Base-by-base conservation (phyloP, 1,140 invertebrate genomes). In the Lasioglossum baleicum region DNA sequence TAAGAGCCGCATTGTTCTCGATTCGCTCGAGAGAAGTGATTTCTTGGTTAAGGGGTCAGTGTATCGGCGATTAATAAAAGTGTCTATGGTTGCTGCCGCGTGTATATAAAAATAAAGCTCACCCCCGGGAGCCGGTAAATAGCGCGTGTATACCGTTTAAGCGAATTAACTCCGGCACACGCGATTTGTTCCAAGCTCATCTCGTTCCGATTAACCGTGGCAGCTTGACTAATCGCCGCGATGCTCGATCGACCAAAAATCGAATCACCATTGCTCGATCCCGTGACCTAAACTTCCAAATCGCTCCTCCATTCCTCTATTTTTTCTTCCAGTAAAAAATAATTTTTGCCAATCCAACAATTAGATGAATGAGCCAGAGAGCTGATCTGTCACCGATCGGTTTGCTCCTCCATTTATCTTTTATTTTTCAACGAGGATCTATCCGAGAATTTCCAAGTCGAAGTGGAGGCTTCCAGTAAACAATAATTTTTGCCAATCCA, bases 1-100 rank as follows among this genome's bases (percentile, higher is more conserved):
- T 64, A 53, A 79, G 40, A 73, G 35, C 35, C 40, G 51, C 13
- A 48, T 22, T 58, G 69, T 20, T 66, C 77, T 7, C 70, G 69
- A 58, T 79, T 79, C 61, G 77, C 77, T 79, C 70, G 77, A 74
- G 56, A 20, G 35, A 70, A 79, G 48, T 61, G 35, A 72, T 72
- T 72, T 26, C 44, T 72, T 64, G 58, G 8, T 8, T 2, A 51
- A 42, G 11, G 61, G 68, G 58, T 63, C 60, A 35, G n/a, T 8
- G 67, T 63, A 53, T 63, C 42, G 31, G 15, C 31, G 58, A 60
- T 35, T 69, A 48, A 69, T 76, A 58, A 68, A 60, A 69, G 53
- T 17, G 6, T 22, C 61, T 22, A 20, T 42, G 61, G 60, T 0
- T 17, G 17, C 51, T 15, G 15, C 51, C 17, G n/a, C 20, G 56